Conservation (phyloP, 2,797 vertebrate genomes). For the Cynopterus sphinx region DNA sequence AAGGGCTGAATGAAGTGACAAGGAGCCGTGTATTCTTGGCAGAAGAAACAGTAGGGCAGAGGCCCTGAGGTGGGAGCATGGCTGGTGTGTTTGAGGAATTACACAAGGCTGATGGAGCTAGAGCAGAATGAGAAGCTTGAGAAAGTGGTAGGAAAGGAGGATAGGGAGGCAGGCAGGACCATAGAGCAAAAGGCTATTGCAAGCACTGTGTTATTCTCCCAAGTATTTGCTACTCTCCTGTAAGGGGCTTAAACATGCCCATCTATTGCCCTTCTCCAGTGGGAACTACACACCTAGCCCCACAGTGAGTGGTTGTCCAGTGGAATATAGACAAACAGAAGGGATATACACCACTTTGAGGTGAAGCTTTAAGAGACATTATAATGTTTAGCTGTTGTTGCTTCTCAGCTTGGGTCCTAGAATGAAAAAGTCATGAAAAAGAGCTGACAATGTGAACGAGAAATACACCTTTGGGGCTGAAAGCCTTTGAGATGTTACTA, state of each 20-base stretch:
- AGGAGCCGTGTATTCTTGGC: not conserved
- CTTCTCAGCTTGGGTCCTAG: not conserved
- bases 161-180: not conserved
- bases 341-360: fast-evolving
- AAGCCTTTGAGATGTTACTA: not conserved
- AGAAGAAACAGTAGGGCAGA: not conserved
- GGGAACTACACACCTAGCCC: not conserved
- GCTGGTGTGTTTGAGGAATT: not conserved
- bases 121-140: not conserved
- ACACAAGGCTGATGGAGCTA: not conserved
- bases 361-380: not conserved
- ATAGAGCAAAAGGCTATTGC: not conserved
- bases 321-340: not conserved
- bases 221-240: not conserved
- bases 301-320: not conserved
- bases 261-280: not conserved
- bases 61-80: not conserved
- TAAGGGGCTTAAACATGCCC: not conserved
- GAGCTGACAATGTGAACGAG: not conserved
- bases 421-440: not conserved
- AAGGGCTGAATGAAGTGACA: not conserved
- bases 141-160: not conserved
- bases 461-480: not conserved
- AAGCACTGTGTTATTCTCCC: not conserved
- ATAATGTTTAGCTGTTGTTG: not conserved